Conservation (phyloP, 2,113 vertebrate species). For the Hippoglossus stenolepis region DNA sequence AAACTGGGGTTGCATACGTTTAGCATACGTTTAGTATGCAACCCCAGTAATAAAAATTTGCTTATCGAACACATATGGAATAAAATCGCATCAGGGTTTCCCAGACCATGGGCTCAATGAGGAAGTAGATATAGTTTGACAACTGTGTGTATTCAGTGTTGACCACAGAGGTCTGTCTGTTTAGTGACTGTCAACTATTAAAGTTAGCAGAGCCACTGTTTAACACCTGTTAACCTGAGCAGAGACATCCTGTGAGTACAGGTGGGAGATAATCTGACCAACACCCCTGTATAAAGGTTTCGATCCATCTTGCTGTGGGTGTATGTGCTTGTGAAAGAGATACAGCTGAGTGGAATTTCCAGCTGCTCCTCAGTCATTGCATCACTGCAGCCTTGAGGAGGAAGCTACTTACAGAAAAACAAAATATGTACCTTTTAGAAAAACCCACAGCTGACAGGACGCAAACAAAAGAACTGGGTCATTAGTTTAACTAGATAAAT, state of each 20-base stretch:
- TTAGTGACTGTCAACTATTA: conserved; percentile 4
- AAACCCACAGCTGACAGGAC: conserved; percentile 42
- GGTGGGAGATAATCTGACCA: neutral
- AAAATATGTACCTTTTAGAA: conserved; percentile 27
- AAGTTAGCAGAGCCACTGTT: neutral
- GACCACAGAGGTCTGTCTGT: conserved; percentile 1
- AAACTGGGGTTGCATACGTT: neutral
- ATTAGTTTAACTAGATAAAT: neutral
- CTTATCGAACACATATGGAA: neutral
- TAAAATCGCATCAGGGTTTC: conserved; percentile 31
- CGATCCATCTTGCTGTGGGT: neutral
- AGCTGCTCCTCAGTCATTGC: conserved; percentile 34
- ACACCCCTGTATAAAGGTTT: neutral
- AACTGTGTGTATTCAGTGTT: conserved; percentile 26
- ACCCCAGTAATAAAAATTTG: too few species aligned
- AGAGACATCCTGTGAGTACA: neutral
- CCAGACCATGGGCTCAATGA: conserved; percentile 26
- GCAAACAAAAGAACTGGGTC: conserved; percentile 6
- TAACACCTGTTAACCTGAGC: neutral
- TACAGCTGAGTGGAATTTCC: conserved; percentile 65
- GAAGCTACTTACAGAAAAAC: conserved; percentile 47
- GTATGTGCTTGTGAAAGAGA: neutral
- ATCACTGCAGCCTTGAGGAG: conserved; percentile 38
- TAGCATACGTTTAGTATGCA: too few species aligned
- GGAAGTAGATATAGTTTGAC: conserved; percentile 59